Conservation (phyloP, 2,888 invertebrate species). For the Hirtodrosophila histrioides region DNA sequence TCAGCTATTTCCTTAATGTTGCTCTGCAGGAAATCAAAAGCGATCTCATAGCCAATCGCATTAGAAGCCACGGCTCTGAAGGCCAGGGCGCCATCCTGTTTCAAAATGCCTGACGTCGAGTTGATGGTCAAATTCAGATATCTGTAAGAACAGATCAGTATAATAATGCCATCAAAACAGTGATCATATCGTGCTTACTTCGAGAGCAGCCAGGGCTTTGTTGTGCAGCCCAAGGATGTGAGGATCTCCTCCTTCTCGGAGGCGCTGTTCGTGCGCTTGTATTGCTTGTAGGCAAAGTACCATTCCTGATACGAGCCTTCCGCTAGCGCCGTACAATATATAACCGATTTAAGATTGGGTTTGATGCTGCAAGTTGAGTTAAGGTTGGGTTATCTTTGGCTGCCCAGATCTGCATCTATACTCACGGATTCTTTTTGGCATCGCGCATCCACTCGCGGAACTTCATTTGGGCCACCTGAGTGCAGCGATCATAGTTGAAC, state of each 20-base stretch:
- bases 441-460: constrained; percentile 86
- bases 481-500: constrained; percentile 85
- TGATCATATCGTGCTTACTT: constrained; percentile 83
- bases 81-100: constrained; percentile 87
- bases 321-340: constrained; percentile 88
- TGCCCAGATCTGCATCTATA: constrained; percentile 8
- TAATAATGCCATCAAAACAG: not conserved
- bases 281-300: constrained; percentile 87
- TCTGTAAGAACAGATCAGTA: constrained; percentile 68
- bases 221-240: constrained; percentile 86
- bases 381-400: not conserved
- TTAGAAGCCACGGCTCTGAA: constrained; percentile 87
- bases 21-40: constrained; percentile 86
- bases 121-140: constrained; percentile 85
- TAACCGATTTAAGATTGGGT: constrained; percentile 87
- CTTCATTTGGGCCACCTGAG: constrained; percentile 84
- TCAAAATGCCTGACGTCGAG: constrained; percentile 86
- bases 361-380: constrained; percentile 85
- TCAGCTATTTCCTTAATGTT: constrained; percentile 84
- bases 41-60: constrained; percentile 86
- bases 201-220: constrained; percentile 86
- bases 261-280: constrained; percentile 85
- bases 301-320: constrained; percentile 88
- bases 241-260: constrained; percentile 87
- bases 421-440: constrained; percentile 85